Base-by-base conservation (phyloP, 2,797 vertebrate genomes). In the Hemitrygon akajei region DNA sequence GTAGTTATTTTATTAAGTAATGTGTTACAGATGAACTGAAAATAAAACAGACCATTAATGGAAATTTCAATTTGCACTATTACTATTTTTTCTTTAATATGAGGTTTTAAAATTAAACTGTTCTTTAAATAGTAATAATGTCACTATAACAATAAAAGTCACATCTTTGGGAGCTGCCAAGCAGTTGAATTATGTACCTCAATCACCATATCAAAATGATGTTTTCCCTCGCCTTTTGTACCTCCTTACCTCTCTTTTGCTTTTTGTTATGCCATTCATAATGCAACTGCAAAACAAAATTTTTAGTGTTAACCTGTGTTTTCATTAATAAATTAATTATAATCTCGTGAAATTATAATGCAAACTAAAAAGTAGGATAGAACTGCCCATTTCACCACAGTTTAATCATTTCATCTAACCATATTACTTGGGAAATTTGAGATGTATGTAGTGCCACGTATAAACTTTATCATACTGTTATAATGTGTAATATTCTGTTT, bases 91-190 rank as follows among this genome's bases (percentile, higher is more conserved):
- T 63, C 27, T 66, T 16, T 14, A 87, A 16, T 87, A 87, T 5
- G 2, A 12, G 30, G 58, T 66, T 30, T 66, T 87, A 30, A 30
- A 87, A 69, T 89, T 69, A 37, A 86, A 86, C 20, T 10, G 63
- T 89, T 89, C 16, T 89, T 89, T 60, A 89, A 89, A 69, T 89
- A 89, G 37, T 20, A n/a, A 69, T n/a, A n/a, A 87, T 56, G 84
- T 87, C 63, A 63, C 56, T n/a, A 66, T 69, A 69, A 66, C 60
- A 37, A 63, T 34, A 89, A 69, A 89, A 89, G 56, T 89, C 60
- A 20, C 3, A 7, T 89, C 34, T 30, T 69, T 89, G 66, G 7
- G 60, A 69, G 20, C 30, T 69, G 18, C 3, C 16, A 66, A 34
- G 16, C 58, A n/a, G 84, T 89, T 1, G 20, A 18, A 66, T 89